Evolutionary conservation across 2,888 invertebrate genomes (phyloP).

Genomic region (Odontocerum albicorne): DNA sequence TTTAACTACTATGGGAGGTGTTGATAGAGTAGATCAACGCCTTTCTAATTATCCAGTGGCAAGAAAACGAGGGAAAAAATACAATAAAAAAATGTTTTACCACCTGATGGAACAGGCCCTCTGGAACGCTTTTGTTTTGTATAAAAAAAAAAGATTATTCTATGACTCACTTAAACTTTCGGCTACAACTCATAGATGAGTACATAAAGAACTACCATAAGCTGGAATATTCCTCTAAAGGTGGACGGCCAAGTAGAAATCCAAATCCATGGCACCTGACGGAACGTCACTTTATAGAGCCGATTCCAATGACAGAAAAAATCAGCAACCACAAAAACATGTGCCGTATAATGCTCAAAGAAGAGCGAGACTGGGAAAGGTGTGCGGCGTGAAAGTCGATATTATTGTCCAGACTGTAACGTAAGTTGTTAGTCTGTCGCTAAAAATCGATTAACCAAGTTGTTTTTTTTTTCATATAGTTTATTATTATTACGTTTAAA

Average conservation of each 20-base stretch:
- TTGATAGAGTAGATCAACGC: slow-evolving; percentile 39
- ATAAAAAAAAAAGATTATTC: slow-evolving; percentile 19
- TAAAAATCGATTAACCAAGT: too few species aligned
- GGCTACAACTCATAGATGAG: slow-evolving; percentile 5
- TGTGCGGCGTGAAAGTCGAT: too few species aligned
- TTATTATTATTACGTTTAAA: too few species aligned
- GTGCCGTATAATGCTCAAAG: too few species aligned
- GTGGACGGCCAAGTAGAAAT: background rate
- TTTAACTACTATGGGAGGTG: slow-evolving; percentile 39
- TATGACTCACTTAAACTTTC: slow-evolving; percentile 8
- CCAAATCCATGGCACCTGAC: slow-evolving; percentile 6
- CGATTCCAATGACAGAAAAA: slow-evolving; percentile 3
- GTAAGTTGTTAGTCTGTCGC: too few species aligned
- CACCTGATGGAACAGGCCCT: slow-evolving; percentile 37
- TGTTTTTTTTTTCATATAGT: too few species aligned
- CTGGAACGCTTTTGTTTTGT: slow-evolving; percentile 38
- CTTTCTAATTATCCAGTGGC: slow-evolving; percentile 31
- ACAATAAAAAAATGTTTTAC: slow-evolving; percentile 38
- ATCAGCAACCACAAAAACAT: too few species aligned
- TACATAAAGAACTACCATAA: slow-evolving; percentile 1
- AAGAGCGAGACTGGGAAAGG: too few species aligned
- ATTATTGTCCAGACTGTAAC: too few species aligned
- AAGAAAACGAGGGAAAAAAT: slow-evolving; percentile 37
- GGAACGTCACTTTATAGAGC: slow-evolving; percentile 2
- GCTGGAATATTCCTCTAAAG: slow-evolving; percentile 6